Percentiles rank a stretch among this genome's conserved stretches.
Conservation (phyloP, 2,797 vertebrate species). For the Podarcis siculus region DNA sequence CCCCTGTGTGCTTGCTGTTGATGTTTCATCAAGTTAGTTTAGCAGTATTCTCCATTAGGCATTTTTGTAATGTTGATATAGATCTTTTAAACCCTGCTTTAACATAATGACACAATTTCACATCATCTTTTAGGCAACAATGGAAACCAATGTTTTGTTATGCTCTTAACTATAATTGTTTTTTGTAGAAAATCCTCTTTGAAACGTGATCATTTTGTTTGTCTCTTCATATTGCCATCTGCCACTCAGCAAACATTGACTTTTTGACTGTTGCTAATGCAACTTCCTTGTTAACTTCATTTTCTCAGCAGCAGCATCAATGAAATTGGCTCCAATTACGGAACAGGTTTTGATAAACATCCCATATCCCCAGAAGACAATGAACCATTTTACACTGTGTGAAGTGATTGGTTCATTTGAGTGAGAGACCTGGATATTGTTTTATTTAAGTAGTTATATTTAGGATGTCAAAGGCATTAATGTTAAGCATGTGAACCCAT, state of each 20-base stretch:
- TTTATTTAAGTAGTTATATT: not conserved
- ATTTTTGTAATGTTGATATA: not conserved
- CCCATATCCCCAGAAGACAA: conserved; percentile 32
- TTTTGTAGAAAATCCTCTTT: conserved; percentile 6
- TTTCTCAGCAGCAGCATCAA: conserved; percentile 17
- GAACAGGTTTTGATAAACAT: conserved; percentile 42
- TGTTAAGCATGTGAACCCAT: not conserved
- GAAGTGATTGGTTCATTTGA: conserved; percentile 1
- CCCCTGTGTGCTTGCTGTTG: not conserved
- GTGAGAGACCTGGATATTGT: not conserved
- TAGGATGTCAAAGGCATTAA: not conserved
- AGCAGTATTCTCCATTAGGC: not conserved
- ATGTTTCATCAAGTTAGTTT: not conserved
- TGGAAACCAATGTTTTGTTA: not conserved
- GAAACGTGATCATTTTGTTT: not conserved
- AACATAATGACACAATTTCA: not conserved
- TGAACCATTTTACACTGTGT: not conserved
- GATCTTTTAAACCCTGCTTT: not conserved
- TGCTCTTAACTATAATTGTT: not conserved
- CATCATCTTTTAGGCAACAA: not conserved
- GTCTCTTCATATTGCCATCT: conserved; percentile 2
- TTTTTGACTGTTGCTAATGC: not conserved
- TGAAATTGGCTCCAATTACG: conserved; percentile 35
- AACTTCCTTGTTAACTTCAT: conserved; percentile 36
- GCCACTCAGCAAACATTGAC: not conserved